Evolutionary conservation across 2,888 invertebrate genomes (phyloP).

Genomic region (Cacoxenus indagator): DNA sequence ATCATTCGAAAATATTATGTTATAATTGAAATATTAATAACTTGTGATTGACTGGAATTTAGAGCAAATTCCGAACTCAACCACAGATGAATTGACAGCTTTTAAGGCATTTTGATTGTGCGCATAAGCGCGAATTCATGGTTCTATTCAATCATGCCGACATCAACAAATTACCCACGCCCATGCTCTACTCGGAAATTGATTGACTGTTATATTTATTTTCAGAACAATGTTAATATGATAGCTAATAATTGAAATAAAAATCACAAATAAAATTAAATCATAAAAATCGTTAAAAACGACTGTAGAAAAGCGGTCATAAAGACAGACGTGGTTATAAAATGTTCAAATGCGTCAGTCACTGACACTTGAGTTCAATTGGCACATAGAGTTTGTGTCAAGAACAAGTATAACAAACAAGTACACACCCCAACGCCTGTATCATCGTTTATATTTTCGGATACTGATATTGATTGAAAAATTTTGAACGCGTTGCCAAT

Average conservation of each 20-base stretch:
- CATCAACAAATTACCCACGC: too few species aligned
- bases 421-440: constrained; percentile 19
- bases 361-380: constrained; percentile 7
- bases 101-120: background rate
- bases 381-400: background rate
- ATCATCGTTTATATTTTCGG: constrained; percentile 7
- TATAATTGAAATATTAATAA: background rate
- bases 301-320: background rate
- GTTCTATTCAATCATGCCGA: constrained; percentile 10
- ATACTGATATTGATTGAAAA: background rate
- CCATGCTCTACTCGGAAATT: too few species aligned
- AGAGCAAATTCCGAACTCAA: constrained; percentile 12
- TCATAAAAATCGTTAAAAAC: background rate
- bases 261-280: background rate
- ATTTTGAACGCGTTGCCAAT: too few species aligned
- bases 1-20: background rate
- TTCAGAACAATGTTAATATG: too few species aligned
- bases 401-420: constrained; percentile 15
- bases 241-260: too few species aligned
- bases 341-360: background rate
- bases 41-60: constrained; percentile 7
- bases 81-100: background rate
- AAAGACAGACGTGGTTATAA: background rate
- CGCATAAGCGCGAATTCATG: constrained; percentile 17
- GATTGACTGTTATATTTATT: too few species aligned